Percentiles rank a stretch among this genome's conserved stretches.
These are phyloP conservation scores for Gopherus flavomarginatus DNA, from an alignment of 2,113 vertebrate genomes.

Conservation along the genomic window DNA sequence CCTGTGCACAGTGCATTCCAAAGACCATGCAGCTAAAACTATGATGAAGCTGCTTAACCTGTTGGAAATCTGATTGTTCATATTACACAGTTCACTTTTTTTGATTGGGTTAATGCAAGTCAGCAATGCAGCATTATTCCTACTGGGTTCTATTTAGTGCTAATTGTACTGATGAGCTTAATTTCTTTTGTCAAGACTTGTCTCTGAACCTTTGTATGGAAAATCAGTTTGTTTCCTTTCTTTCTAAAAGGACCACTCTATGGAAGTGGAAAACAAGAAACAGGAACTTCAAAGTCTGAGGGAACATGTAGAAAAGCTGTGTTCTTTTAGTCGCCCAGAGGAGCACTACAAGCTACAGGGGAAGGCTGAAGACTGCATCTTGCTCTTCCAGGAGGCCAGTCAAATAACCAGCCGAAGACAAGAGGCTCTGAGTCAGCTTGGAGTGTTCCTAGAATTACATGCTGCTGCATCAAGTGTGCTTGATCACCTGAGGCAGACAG, in stretches of 20 bases:
- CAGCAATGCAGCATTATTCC: background rate
- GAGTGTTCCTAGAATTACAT: slow-evolving; percentile 81
- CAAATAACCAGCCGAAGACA: slow-evolving; percentile 83
- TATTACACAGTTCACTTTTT: background rate
- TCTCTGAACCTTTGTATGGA: background rate
- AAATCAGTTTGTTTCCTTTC: background rate
- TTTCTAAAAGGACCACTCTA: slow-evolving; percentile 82
- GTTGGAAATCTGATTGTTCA: background rate
- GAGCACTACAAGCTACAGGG: slow-evolving; percentile 84
- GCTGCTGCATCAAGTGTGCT: slow-evolving; percentile 66
- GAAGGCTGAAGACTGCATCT: slow-evolving; percentile 88
- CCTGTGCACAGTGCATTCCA: background rate
- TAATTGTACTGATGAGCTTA: accelerated
- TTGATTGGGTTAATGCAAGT: background rate
- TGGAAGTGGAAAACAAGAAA: slow-evolving; percentile 78
- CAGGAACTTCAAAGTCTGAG: slow-evolving; percentile 79
- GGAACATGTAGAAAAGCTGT: slow-evolving; percentile 78
- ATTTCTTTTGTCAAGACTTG: background rate
- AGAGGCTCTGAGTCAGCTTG: slow-evolving; percentile 81
- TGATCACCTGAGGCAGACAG: slow-evolving; percentile 79
- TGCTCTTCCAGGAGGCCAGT: slow-evolving; percentile 86
- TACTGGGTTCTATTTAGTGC: background rate
- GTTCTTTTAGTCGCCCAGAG: slow-evolving; percentile 77
- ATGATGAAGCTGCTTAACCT: background rate
- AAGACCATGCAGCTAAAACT: background rate